Evolutionary conservation across 2,113 vertebrate species (phyloP), one percentile per base, ranked within the genome.

Genomic region (Corythoichthys haematopterus): DNA sequence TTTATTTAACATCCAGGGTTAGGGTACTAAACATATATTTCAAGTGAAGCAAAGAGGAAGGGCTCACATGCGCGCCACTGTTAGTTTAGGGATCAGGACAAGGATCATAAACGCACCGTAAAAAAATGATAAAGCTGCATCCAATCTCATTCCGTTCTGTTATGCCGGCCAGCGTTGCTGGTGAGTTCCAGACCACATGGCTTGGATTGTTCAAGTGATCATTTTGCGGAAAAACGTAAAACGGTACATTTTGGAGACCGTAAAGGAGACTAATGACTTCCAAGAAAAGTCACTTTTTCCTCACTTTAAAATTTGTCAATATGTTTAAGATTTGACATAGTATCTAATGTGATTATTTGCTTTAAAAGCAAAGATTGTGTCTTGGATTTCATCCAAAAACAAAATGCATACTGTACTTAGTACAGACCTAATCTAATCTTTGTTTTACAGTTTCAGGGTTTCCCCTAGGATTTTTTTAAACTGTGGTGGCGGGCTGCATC

Each of bases 141-240:
- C 55, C 55, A 35, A 57, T 57, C 33, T 6, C 11, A 15, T 36
- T 36, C 2, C 11, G 11, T 36, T 35, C 4, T 36, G 55, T 35
- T 35, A 57, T 57, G 3, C 5, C 4, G 55, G 55, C 55, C 5
- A 36, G 52, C 20, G n/a, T 55, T 55, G 9, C 52, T 33, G 3
- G 20, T 55, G 55, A 6, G 33, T 57, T 57, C 33, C 55, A 36
- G 55, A 36, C 55, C 55, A 20, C 55, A 36, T 36, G 55, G 3
- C 12, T 57, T 57, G 13, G 47, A 16, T 50, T 50, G 47, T 13
- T 3, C 47, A 15, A 50, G 47, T 50, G 47, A 50, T 50, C 2
- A 50, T 36, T 57, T 57, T 37, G 55, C 5, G 55, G 55, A 57
- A 57, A 57, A 33, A 57, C 9, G 20, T 57, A 57, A 57, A 57